Evolutionary conservation across 2,113 vertebrate species (phyloP).

Genomic region (Tychaedon coryphoeus): DNA sequence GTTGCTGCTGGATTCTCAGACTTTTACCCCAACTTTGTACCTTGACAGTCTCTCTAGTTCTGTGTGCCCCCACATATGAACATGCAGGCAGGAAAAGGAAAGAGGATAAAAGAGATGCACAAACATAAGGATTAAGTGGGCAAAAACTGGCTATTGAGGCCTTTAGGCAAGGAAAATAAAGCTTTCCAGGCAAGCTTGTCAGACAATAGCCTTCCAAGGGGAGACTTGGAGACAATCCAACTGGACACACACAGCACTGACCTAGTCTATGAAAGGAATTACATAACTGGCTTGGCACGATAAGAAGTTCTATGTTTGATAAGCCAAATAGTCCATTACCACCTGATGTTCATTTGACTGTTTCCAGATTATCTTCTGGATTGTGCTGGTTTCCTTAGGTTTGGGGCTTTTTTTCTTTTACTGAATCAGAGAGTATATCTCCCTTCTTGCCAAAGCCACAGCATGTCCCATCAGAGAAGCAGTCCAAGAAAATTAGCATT

Average conservation of each 20-base stretch:
- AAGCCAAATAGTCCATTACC: neutral
- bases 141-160: neutral
- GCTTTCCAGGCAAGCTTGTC: neutral
- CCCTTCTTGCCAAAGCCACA: neutral
- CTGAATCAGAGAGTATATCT: neutral
- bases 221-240: neutral
- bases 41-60: neutral
- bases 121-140: neutral
- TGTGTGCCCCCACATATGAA: neutral
- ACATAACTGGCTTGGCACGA: neutral
- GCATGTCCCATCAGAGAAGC: neutral
- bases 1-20: neutral
- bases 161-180: neutral
- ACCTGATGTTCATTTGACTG: neutral
- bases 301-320: neutral
- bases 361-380: neutral
- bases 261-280: neutral
- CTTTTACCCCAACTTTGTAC: neutral
- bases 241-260: neutral
- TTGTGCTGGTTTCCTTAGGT: neutral
- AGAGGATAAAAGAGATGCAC: neutral
- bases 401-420: neutral
- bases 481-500: neutral
- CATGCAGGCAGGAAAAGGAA: fast-evolving
- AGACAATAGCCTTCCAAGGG: neutral